Percentiles rank a stretch among this genome's conserved stretches.
Conservation (phyloP, 2,888 invertebrate species). For the Lasioglossum zephyrum region DNA sequence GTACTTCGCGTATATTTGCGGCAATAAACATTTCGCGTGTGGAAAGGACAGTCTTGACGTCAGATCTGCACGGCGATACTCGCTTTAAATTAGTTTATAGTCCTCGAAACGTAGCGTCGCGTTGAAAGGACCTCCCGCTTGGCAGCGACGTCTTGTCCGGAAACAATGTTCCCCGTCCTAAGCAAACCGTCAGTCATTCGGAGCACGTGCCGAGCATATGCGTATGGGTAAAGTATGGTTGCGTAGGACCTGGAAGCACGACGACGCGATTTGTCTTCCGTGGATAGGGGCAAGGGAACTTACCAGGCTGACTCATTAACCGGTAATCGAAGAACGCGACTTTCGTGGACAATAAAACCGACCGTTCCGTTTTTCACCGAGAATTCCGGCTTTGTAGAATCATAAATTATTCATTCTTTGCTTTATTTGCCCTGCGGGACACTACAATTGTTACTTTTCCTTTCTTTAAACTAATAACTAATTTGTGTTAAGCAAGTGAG, state of each 20-base stretch:
- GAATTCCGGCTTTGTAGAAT: slow-evolving; percentile 15
- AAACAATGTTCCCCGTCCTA: slow-evolving; percentile 41
- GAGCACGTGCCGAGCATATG: slow-evolving; percentile 63
- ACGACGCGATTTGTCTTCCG: slow-evolving; percentile 22
- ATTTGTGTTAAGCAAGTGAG: no score
- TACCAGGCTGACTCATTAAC: slow-evolving; percentile 52
- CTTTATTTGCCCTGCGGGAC: background rate
- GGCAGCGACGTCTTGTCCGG: slow-evolving; percentile 7
- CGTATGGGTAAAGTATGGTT: background rate
- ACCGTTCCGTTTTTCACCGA: background rate
- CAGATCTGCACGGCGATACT: slow-evolving; percentile 17
- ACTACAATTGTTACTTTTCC: background rate
- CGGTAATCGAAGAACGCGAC: slow-evolving; percentile 39
- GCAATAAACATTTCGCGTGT: slow-evolving; percentile 39
- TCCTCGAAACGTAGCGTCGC: slow-evolving; percentile 26
- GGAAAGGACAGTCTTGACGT: slow-evolving; percentile 36
- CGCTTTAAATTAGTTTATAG: slow-evolving; percentile 39
- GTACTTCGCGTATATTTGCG: background rate
- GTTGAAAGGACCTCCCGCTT: slow-evolving; percentile 25
- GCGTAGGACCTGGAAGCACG: slow-evolving; percentile 20
- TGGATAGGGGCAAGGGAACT: slow-evolving; percentile 24
- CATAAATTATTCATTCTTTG: slow-evolving; percentile 32
- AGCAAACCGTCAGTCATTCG: slow-evolving; percentile 38
- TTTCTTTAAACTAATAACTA: no score
- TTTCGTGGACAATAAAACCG: background rate